These are phyloP conservation scores for Porites lobata DNA, from an alignment of 92 coral and sea anemone species.

Conservation along the genomic window DNA sequence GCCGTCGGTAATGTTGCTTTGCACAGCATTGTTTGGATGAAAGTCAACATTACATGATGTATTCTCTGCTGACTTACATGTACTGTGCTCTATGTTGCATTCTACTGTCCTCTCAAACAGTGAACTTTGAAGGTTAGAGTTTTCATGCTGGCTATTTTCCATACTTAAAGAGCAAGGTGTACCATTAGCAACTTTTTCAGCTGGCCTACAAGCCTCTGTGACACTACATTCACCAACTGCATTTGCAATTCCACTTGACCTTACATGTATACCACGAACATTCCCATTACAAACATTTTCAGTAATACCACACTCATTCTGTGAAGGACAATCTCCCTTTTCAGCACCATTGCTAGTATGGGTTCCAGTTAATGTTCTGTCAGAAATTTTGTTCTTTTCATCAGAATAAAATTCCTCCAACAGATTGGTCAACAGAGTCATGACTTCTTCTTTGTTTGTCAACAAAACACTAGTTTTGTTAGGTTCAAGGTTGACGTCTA, in stretches of 20 bases:
- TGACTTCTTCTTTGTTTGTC: constrained; percentile 83
- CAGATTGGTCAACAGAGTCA: constrained; percentile 62
- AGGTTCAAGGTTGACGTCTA: constrained; percentile 96
- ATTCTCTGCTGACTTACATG: no score
- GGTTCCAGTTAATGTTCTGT: background rate
- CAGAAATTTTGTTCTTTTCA: constrained; percentile 27
- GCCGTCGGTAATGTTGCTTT: background rate
- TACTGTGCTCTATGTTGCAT: background rate
- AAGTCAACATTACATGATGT: no score
- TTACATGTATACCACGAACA: background rate
- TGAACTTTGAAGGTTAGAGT: background rate
- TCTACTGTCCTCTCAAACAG: background rate
- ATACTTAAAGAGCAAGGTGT: background rate
- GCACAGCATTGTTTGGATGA: background rate
- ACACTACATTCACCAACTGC: background rate
- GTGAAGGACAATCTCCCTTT: background rate
- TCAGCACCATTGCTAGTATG: background rate
- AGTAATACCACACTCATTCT: background rate
- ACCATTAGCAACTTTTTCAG: background rate
- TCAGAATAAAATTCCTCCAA: constrained; percentile 70
- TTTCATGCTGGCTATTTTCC: background rate
- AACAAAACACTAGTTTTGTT: constrained; percentile 92
- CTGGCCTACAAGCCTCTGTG: background rate
- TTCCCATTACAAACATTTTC: background rate
- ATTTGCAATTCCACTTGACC: background rate